Conservation (phyloP, 2,113 vertebrate genomes). For the Cervus canadensis region DNA sequence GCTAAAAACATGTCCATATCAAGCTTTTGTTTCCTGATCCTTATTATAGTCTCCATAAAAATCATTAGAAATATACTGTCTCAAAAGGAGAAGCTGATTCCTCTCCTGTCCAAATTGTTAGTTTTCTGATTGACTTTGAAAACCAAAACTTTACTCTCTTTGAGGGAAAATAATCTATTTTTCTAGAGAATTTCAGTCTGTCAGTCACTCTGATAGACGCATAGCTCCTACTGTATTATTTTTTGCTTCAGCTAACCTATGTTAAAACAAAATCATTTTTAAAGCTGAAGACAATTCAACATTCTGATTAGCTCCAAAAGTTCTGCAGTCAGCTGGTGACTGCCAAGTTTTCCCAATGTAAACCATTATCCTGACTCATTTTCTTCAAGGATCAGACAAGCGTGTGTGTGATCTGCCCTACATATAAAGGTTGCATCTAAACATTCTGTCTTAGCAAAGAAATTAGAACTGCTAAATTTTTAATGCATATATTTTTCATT, state of each 20-base stretch:
- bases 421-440: neutral
- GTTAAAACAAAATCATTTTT: constrained; percentile 79
- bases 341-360: constrained; percentile 37
- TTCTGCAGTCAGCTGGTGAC: constrained; percentile 44
- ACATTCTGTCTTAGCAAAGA: neutral
- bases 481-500: constrained; percentile 29
- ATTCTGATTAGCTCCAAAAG: constrained; percentile 69
- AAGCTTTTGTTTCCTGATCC: constrained; percentile 57
- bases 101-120: constrained; percentile 75
- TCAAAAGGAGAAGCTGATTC: constrained; percentile 65
- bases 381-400: constrained; percentile 47
- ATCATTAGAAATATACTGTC: constrained; percentile 62
- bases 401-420: neutral
- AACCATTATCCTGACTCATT: constrained; percentile 58
- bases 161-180: constrained; percentile 79
- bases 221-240: constrained; percentile 78
- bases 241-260: constrained; percentile 80
- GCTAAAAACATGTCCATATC: constrained; percentile 70
- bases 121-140: constrained; percentile 76
- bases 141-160: constrained; percentile 80
- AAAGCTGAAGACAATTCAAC: constrained; percentile 64
- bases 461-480: neutral
- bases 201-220: constrained; percentile 79
- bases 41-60: constrained; percentile 69
- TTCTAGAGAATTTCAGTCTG: constrained; percentile 73